Conservation (phyloP, 2,113 vertebrate species). For the Tyrannus savana region DNA sequence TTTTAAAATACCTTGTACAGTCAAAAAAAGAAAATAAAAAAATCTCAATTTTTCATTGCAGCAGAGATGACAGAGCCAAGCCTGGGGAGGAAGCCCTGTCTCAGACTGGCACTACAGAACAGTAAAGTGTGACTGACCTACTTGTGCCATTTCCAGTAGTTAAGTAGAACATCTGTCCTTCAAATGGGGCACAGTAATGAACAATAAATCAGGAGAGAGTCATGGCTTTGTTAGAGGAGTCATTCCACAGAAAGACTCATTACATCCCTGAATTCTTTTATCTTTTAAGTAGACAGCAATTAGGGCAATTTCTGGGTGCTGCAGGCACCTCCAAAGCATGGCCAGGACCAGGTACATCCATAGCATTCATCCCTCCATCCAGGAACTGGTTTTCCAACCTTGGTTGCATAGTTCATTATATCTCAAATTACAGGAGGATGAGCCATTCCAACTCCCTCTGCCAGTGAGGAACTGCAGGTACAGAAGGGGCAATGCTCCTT, state of each 20-base stretch:
- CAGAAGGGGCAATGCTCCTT: neutral
- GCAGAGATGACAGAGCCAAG: neutral
- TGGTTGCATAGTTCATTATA: neutral
- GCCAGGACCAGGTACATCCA: neutral
- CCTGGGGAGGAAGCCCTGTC: neutral
- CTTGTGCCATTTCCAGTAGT: neutral
- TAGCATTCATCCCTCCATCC: accelerated
- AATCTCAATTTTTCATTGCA: neutral
- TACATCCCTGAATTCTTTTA: neutral
- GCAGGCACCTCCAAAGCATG: neutral
- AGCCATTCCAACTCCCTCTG: neutral
- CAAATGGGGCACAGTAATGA: neutral
- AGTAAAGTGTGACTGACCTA: neutral
- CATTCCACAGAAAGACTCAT: neutral
- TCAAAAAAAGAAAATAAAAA: neutral
- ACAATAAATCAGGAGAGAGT: neutral
- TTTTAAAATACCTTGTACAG: neutral
- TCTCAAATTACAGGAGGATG: neutral
- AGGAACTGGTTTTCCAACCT: neutral
- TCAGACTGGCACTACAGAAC: neutral
- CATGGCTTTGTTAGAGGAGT: neutral
- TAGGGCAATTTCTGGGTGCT: neutral
- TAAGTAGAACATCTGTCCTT: neutral
- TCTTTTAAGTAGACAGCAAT: neutral
- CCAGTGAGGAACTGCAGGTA: neutral